phyloP scores from a whole-genome alignment of 2,888 invertebrate genomes.

The Tetragonisca angustula region DNA sequence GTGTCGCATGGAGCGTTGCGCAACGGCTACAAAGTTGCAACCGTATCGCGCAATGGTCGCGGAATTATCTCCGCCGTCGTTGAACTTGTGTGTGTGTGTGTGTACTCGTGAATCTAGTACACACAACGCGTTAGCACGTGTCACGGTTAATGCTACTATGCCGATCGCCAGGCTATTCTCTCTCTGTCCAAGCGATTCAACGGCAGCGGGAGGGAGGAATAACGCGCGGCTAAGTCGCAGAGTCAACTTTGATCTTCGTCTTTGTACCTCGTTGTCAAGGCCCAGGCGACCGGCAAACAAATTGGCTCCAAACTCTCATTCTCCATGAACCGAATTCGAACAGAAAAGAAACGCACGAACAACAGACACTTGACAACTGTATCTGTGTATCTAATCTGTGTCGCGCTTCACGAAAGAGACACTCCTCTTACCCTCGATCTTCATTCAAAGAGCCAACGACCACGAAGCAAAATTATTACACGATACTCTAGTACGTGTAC shows the following conservation, averaged over 20 bases:
- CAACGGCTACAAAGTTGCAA: conserved; percentile 45
- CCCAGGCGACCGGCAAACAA: too few relatives aligned
- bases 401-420: too few relatives aligned
- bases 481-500: too few relatives aligned
- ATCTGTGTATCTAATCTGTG: too few relatives aligned
- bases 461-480: too few relatives aligned
- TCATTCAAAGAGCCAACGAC: too few relatives aligned
- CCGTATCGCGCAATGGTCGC: neutral
- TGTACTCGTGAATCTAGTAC: conserved; percentile 21
- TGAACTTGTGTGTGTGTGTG: neutral
- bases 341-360: too few relatives aligned
- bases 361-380: too few relatives aligned
- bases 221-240: neutral
- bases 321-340: too few relatives aligned
- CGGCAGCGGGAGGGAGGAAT: neutral
- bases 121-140: conserved; percentile 27
- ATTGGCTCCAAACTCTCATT: too few relatives aligned
- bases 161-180: conserved; percentile 3
- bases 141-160: conserved; percentile 37
- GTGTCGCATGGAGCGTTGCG: conserved; percentile 9
- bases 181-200: neutral
- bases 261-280: neutral
- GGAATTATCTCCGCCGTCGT: conserved; percentile 17
- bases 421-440: too few relatives aligned
- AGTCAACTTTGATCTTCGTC: neutral